Evolutionary conservation across 1,140 invertebrate species (phyloP), one percentile per base, ranked within the genome.

Genomic region (Trachymyrmex cornetzi): DNA sequence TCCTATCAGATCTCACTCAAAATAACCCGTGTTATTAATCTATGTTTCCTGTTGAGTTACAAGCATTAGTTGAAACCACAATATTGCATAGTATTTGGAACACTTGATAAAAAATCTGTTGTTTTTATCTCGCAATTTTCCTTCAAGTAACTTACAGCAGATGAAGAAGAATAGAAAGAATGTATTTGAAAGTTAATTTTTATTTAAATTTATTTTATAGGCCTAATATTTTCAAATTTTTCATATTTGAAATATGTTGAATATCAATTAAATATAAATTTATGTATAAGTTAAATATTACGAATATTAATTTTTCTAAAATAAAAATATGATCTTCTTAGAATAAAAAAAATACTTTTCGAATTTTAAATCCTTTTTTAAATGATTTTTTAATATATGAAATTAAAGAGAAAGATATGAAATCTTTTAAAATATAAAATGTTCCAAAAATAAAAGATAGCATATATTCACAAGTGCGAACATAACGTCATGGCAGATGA

Each of bases 401-500:
- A 38, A 19, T 63, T 24, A 4, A 30, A 4, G 2, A 0, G 12
- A 50, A 19, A 77, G 3, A 27, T 63, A 30, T 3, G 1, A 22
- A 30, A 63, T 11, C 19, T 53, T 77, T n/a, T 63, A 5, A 38
- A 63, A 14, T 64, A 63, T n/a, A 22, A 12, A 0, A 55, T 22
- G 11, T 11, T 59, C 12, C 5, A 22, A 72, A 53, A 64, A 53
- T 57, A 2, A n/a, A 44, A 44, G 6, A 34, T 12, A 14, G 7
- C 30, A 55, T 77, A 57, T 50, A 59, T 63, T 69, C 4, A 44
- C 55, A 77, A 82, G 63, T 77, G 82, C 19, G 57, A 87, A 66
- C 11, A 63, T 59, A 63, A 89, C 67, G 67, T 77, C 34, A 44
- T 5, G 14, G 48, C 5, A 44, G n/a, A 16, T 55, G 82, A 64